A percentile compares a stretch with the other conserved stretches of the same genome.
phyloP scores from a whole-genome alignment of 2,113 vertebrate genomes.

The Mystacornis crossleyi region DNA sequence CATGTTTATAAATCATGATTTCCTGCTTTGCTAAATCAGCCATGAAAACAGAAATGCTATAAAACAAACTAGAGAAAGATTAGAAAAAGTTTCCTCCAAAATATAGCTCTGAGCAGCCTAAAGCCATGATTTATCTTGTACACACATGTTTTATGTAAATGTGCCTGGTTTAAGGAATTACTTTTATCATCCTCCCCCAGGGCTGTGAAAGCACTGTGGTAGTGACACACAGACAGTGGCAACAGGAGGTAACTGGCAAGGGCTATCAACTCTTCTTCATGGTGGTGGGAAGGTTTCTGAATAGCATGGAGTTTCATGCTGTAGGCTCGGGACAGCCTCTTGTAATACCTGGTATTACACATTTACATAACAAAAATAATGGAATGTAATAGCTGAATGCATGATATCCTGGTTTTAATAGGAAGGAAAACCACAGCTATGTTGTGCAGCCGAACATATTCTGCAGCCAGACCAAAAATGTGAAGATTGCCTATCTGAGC shows the following conservation, averaged over 20 bases:
- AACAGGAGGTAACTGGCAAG: background rate
- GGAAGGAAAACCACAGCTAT: conserved; percentile 46
- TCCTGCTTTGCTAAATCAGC: background rate
- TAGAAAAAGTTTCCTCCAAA: background rate
- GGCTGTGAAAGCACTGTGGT: background rate
- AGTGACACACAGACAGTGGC: background rate
- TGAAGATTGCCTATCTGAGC: background rate
- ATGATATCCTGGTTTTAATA: conserved; percentile 39
- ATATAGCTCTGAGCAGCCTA: background rate
- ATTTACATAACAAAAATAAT: conserved; percentile 11
- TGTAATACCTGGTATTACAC: background rate
- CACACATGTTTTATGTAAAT: background rate
- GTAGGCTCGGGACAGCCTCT: background rate
- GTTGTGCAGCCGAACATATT: background rate
- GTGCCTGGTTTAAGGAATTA: background rate
- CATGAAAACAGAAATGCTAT: background rate
- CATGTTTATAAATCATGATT: background rate
- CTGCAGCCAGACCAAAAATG: conserved; percentile 45
- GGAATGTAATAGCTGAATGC: conserved; percentile 10
- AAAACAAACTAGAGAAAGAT: background rate
- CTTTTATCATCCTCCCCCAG: background rate
- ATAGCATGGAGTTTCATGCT: background rate
- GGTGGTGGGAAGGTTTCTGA: background rate
- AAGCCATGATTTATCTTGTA: background rate
- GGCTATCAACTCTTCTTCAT: background rate